Base-by-base conservation (phyloP, 2,113 vertebrate genomes). In the Cryptoleucopteryx plumbea region DNA sequence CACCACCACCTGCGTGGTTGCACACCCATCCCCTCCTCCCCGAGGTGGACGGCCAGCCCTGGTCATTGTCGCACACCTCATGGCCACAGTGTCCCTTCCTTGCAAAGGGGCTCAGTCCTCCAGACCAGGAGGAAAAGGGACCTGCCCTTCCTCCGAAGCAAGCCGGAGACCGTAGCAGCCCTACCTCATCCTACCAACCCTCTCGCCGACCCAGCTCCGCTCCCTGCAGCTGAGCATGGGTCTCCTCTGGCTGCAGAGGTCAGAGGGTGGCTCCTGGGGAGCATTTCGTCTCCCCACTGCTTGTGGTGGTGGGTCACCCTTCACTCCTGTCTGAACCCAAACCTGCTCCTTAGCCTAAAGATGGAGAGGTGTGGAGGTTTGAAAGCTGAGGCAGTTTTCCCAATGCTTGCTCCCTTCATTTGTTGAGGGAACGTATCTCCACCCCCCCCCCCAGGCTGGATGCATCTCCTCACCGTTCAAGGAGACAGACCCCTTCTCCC, bases 171-270 rank as follows among this genome's bases (percentile, higher is more conserved):
- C 3, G 2, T 34, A 63, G 40, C 42, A 38, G 29, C 56, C 38
- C 50, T 19, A 27, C 15, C 2, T 31, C 38, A 42, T 17, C 29
- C 50, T n/a, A 17, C 32, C 38, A 36, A 17, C 11, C 15, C 40
- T 22, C 29, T 58, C 6, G 0, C 16, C 0, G 0, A 20, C 34
- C 25, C 72, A 59, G 25, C 58, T 40, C 43, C 43, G 5, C 20
- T 40, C 43, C 42, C 36, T 27, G 52, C 18, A 52, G 42, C 70
- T 2, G 3, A 38, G 43, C 26, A 48, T 0, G 0, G 48, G 29
- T 18, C 32, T 68, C 3, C 53, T 81, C 36, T 62, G 72, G 32
- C 59, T n/a, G 13, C 40, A 23, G 43, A 77, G 48, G 36, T 9
- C 71, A 67, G 45, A 52, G 32, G 25, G n/a, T 26, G n/a, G 40